Evolutionary conservation across 1,140 invertebrate genomes (phyloP), one percentile per base, ranked within the genome.

Genomic region (Apis laboriosa): DNA sequence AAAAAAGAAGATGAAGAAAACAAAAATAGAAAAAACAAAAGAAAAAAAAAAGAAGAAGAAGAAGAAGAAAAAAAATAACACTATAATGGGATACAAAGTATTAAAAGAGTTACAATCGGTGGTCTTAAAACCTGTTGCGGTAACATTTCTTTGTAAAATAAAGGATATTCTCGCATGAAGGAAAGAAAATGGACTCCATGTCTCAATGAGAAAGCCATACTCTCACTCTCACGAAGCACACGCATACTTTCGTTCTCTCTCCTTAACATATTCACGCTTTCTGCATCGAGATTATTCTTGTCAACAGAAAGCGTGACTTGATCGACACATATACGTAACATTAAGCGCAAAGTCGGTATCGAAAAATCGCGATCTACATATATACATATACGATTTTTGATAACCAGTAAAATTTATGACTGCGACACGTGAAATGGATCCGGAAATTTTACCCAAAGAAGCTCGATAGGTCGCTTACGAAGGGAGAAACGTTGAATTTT

Each of bases 31-130:
- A 9, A 12, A 49, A n/a, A 21, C 51, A 12, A 53, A 28, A 51
- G 64, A 72, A 58, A 28, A 34, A 64, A 72, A 58, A n/a, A 75
- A 76, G 21, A 13, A 11, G 11, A 2, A n/a, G 5, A 63, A 28
- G 13, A 28, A 7, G 7, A 24, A 77, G 85, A 87, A 85, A 84
- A 83, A 84, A 87, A 90, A 90, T 87, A 90, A 66, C 83, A 85
- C 81, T 91, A 88, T 88, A 92, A 43, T 43, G 84, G 84, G 72
- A 78, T 90, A 90, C 43, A 83, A 87, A 56, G 77, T 88, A 89
- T 86, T 84, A 82, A 86, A 61, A 4, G 73, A 77, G 67, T 85
- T 84, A 77, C 49, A 84, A 77, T 86, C 64, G 63, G 72, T 61
- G 82, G 72, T 79, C 66, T 64, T 64, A 77, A 58, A 24, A 73